Evolutionary conservation across 2,888 invertebrate species (phyloP).

Genomic region (Oegoconia quadripuncta): DNA sequence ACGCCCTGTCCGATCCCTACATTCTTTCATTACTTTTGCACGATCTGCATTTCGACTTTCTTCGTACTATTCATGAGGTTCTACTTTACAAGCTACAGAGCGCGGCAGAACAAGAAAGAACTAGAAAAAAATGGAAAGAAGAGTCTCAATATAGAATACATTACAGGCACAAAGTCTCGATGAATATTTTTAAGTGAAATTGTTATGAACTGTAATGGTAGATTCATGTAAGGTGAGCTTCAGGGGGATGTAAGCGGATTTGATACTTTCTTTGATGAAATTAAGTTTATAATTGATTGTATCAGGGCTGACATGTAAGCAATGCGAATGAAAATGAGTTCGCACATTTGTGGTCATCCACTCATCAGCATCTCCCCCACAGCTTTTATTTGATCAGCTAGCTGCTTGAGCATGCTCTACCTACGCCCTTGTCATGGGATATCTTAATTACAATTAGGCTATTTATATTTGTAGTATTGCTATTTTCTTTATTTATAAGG

Average conservation of each 20-base stretch:
- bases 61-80: conserved; percentile 83
- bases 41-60: conserved; percentile 77
- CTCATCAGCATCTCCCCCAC: too few relatives aligned
- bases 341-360: too few relatives aligned
- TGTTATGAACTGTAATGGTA: background rate
- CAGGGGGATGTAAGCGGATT: too few relatives aligned
- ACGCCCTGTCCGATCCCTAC: conserved; percentile 67
- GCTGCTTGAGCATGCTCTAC: too few relatives aligned
- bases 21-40: conserved; percentile 76
- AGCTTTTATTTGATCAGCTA: too few relatives aligned
- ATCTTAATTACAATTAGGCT: too few relatives aligned
- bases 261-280: background rate
- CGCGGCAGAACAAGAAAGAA: conserved; percentile 26
- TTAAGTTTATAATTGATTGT: background rate
- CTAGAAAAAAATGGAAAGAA: conserved; percentile 16
- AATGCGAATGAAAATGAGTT: too few relatives aligned
- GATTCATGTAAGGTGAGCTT: background rate
- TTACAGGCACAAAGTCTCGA: background rate
- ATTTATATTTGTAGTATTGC: too few relatives aligned
- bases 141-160: conserved; percentile 7
- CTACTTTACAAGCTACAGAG: conserved; percentile 65
- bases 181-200: background rate
- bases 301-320: too few relatives aligned
- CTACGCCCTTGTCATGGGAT: too few relatives aligned
- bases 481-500: too few relatives aligned